Base-by-base conservation (phyloP, 1,140 invertebrate genomes). In the Drosophila neocordata region DNA sequence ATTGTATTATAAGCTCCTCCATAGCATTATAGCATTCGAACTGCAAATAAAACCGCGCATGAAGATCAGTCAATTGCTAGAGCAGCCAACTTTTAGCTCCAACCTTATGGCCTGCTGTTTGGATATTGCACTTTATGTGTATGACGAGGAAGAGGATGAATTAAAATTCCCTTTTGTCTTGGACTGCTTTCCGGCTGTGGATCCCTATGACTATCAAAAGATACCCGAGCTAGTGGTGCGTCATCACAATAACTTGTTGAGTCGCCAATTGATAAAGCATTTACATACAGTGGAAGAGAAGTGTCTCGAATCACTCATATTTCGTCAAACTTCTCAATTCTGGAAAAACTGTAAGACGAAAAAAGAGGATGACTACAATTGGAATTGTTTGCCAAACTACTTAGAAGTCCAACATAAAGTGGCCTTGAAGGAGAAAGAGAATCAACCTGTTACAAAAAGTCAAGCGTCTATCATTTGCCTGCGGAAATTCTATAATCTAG, bases 181-280 rank as follows among this genome's bases (percentile, higher is more conserved):
- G n/a, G 94, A 97, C 12, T 95, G 96, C 27, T 95, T 97, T 65
- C 41, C 41, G 41, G 92, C 94, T 20, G 90, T 99, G 0, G 94
- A 96, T 61, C 94, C 97, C 0, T 97, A 96, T 90, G 93, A 98
- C 88, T 99, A 99, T 92, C 99, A 99, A 89, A 98, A 98, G 93
- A 96, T 99, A 9, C 97, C 99, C 70, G 98, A 99, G 93, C 92
- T 98, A 7, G 95, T 99, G 41, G 97, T 99, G 15, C 93, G 97
- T 51, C 95, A 95, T 4, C 95, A 96, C 0, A 96, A 97, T 72
- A 96, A 97, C 71, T 95, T 96, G 52, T 93, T 99, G 2, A 96
- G 97, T 0, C 93, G 98, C 31, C 97, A 99, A 88, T 95, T 98
- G 41, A 96, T 99, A 0, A 99, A 98, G 89, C 98, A 99, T 93